Evolutionary conservation across 2,113 vertebrate species (phyloP).

Genomic region (Muscicapa adusta): DNA sequence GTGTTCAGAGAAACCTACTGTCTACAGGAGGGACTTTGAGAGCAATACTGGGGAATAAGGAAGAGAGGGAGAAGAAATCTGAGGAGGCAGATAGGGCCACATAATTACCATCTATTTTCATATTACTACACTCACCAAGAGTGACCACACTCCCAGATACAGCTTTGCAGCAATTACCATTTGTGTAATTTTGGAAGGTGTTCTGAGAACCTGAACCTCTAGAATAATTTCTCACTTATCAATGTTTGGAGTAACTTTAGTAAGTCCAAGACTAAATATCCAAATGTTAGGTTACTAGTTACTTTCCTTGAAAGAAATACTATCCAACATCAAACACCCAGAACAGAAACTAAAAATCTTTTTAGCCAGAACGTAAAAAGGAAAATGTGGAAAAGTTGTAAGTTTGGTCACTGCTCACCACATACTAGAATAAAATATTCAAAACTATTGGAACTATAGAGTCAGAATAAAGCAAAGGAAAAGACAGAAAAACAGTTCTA

Average conservation of each 20-base stretch:
- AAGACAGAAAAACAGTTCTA: not conserved
- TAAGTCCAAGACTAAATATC: not conserved
- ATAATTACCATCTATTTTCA: not conserved
- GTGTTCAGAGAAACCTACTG: not conserved
- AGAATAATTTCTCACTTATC: not conserved
- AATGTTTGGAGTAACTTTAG: not conserved
- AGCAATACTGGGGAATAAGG: not conserved
- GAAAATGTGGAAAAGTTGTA: not conserved
- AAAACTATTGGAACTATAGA: not conserved
- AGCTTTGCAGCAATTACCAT: not conserved
- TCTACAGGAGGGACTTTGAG: not conserved
- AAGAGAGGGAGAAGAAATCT: not conserved
- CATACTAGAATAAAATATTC: not conserved
- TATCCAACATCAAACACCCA: not conserved
- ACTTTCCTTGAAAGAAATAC: not conserved
- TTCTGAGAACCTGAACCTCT: not conserved
- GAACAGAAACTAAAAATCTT: not conserved
- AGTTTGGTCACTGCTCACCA: not conserved
- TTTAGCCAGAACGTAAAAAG: not conserved
- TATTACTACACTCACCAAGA: not conserved
- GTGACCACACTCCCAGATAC: not conserved
- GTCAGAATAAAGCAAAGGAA: not conserved
- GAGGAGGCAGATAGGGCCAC: not conserved
- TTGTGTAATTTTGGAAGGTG: not conserved
- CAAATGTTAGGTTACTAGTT: not conserved